phyloP scores from a whole-genome alignment of 2,888 invertebrate genomes.

The Agrotis segetum region DNA sequence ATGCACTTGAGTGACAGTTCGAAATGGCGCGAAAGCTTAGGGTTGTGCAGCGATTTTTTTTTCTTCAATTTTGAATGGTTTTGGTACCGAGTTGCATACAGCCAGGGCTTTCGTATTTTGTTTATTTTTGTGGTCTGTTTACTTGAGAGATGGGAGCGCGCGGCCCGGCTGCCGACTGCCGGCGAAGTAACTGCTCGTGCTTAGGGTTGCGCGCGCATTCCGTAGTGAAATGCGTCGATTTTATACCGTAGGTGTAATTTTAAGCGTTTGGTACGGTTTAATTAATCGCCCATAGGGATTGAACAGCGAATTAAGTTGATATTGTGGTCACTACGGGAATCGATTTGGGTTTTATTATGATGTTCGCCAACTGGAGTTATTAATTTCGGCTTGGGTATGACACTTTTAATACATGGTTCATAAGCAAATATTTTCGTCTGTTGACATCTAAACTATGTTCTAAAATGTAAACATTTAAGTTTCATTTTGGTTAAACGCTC shows the following conservation, averaged over 20 bases:
- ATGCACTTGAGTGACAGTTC: constrained; percentile 76
- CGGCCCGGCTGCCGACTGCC: constrained; percentile 89
- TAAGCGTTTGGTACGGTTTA: constrained; percentile 75
- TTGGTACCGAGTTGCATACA: constrained; percentile 75
- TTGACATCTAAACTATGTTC: not conserved
- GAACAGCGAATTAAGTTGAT: constrained; percentile 63
- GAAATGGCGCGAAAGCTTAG: constrained; percentile 79
- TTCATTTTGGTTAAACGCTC: not conserved
- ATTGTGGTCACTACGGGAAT: constrained; percentile 57
- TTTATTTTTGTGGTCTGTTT: constrained; percentile 83
- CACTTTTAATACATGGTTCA: not conserved
- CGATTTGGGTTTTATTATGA: constrained; percentile 44
- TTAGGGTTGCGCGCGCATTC: constrained; percentile 85
- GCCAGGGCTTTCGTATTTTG: constrained; percentile 88
- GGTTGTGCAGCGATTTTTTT: constrained; percentile 66
- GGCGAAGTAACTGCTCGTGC: constrained; percentile 83
- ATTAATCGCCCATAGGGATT: constrained; percentile 76
- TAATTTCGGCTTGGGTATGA: constrained; percentile 27
- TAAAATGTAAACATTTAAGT: constrained; percentile 2
- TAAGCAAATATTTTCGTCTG: not conserved
- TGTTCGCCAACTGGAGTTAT: constrained; percentile 25
- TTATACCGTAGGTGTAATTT: constrained; percentile 88
- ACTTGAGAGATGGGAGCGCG: constrained; percentile 83
- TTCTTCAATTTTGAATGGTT: constrained; percentile 63
- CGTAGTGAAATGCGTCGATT: constrained; percentile 80